phyloP scores from a whole-genome alignment of 1,140 invertebrate genomes.

The Pemphigus obesinymphae region DNA sequence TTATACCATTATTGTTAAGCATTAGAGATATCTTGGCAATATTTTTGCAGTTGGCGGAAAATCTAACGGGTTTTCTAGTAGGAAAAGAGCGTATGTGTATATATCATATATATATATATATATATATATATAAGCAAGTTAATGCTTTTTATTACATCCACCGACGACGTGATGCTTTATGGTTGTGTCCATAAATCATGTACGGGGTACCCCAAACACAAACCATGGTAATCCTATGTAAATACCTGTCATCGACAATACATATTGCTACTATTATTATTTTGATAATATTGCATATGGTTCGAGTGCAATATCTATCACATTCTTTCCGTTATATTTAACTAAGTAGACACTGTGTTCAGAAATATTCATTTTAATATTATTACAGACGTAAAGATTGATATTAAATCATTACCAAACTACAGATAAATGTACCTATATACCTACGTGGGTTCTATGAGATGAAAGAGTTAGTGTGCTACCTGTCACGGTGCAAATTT shows the following conservation, averaged over 20 bases:
- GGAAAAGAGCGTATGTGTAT: neutral
- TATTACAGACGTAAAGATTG: neutral
- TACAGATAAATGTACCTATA: too few relatives aligned
- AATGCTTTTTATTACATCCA: conserved; percentile 37
- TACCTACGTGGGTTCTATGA: neutral
- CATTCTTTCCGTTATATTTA: too few relatives aligned
- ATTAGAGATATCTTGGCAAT: conserved; percentile 19
- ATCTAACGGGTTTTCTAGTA: conserved; percentile 25
- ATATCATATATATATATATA: neutral
- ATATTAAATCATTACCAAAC: neutral
- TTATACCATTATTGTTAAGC: conserved; percentile 30
- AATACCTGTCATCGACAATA: conserved; percentile 39
- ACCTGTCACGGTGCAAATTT: neutral
- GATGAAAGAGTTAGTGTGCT: neutral
- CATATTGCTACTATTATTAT: conserved; percentile 34
- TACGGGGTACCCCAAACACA: neutral
- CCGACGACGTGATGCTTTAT: conserved; percentile 31
- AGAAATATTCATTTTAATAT: neutral
- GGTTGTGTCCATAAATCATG: conserved; percentile 17
- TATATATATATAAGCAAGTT: neutral
- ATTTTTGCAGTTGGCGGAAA: conserved; percentile 5
- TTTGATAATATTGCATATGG: conserved; percentile 6
- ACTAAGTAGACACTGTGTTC: neutral
- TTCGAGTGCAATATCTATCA: neutral
- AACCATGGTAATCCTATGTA: conserved; percentile 37